These are phyloP conservation scores for Perdita meconis DNA, from an alignment of 2,888 invertebrate species.

Conservation along the genomic window DNA sequence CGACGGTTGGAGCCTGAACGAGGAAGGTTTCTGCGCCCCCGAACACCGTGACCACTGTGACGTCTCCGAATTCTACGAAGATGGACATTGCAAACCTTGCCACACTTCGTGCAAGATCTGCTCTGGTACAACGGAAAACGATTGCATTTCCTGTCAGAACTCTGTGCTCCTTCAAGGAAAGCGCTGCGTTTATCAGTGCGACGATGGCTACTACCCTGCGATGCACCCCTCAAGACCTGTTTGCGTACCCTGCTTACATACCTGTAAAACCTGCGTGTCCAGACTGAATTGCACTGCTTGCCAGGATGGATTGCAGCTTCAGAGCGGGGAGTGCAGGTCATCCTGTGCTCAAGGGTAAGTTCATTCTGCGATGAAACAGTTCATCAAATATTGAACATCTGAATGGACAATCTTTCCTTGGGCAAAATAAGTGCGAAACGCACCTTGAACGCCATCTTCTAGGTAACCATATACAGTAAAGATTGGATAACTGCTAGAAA, in stretches of 20 bases:
- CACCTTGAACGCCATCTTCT: too few species aligned
- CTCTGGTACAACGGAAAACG: constrained; percentile 89
- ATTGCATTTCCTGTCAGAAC: constrained; percentile 91
- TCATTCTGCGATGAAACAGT: too few species aligned
- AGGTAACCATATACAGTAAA: too few species aligned
- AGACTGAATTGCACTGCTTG: constrained; percentile 93
- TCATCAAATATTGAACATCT: too few species aligned
- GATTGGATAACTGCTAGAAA: too few species aligned
- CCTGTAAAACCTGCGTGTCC: constrained; percentile 91
- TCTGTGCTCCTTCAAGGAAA: constrained; percentile 90
- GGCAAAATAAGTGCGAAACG: too few species aligned
- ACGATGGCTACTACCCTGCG: constrained; percentile 90
- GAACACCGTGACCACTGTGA: constrained; percentile 89
- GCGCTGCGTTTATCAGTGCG: constrained; percentile 91
- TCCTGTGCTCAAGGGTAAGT: constrained; percentile 90
- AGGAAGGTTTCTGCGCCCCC: constrained; percentile 90
- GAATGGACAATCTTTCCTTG: too few species aligned
- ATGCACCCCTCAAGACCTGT: constrained; percentile 84
- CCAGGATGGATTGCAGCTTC: constrained; percentile 90
- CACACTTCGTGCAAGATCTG: constrained; percentile 93
- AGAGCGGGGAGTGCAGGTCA: constrained; percentile 93
- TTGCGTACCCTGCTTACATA: constrained; percentile 92
- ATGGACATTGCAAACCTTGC: constrained; percentile 90
- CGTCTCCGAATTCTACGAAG: constrained; percentile 88
- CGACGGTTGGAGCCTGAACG: constrained; percentile 90